Conservation (phyloP, 2,888 invertebrate genomes). For the Phragmatobia fuliginosa region DNA sequence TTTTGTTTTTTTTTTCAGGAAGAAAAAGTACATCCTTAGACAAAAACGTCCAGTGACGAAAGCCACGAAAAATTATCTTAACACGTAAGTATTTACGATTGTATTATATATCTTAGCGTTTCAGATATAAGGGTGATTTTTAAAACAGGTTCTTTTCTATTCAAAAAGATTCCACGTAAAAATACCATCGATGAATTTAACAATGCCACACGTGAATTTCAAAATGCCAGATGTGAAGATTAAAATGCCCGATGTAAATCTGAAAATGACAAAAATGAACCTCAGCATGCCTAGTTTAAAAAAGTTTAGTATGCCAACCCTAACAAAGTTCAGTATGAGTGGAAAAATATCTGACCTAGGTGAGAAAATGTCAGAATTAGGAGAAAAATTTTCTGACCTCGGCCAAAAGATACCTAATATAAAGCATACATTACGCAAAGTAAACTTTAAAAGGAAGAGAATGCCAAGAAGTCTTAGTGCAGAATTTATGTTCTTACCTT, state of each 20-base stretch:
- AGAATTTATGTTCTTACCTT: constrained; percentile 3
- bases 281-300: background rate
- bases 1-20: constrained; percentile 1
- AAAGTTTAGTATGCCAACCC: no score
- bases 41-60: constrained; percentile 28
- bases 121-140: background rate
- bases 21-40: constrained; percentile 9
- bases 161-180: constrained; percentile 13
- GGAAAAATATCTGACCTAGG: constrained; percentile 5
- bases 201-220: constrained; percentile 7
- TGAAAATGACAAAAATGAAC: constrained; percentile 2
- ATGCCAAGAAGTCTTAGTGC: constrained; percentile 6
- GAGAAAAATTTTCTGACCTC: constrained; percentile 1
- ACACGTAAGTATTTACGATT: constrained; percentile 7
- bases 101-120: background rate
- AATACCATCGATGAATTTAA: constrained; percentile 12
- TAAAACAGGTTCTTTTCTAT: constrained; percentile 29
- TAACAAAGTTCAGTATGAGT: background rate
- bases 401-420: background rate
- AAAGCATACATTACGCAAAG: background rate
- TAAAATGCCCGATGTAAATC: constrained; percentile 8
- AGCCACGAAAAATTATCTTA: constrained; percentile 3
- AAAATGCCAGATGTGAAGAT: constrained; percentile 9
- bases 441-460: constrained; percentile 1
- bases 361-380: constrained; percentile 10